Evolutionary conservation across 2,888 invertebrate genomes (phyloP).

Genomic region (Dioctria linearis): DNA sequence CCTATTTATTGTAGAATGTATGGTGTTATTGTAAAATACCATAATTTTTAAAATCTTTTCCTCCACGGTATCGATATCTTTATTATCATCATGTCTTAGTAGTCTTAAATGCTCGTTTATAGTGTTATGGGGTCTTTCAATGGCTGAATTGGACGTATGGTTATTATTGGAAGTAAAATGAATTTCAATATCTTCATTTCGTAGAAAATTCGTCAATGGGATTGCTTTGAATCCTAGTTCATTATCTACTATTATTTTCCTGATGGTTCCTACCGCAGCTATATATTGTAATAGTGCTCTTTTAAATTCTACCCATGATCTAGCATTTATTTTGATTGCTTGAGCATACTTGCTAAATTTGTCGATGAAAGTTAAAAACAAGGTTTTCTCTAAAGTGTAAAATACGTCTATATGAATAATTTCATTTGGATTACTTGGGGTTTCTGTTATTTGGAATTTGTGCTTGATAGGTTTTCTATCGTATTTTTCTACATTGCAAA

Average conservation of each 20-base stretch:
- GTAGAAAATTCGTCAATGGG: slow-evolving; percentile 58
- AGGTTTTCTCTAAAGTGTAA: slow-evolving; percentile 55
- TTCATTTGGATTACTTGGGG: too few species aligned
- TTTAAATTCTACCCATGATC: slow-evolving; percentile 59
- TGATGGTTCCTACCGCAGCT: slow-evolving; percentile 51
- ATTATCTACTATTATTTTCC: slow-evolving; percentile 58
- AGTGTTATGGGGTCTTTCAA: slow-evolving; percentile 56
- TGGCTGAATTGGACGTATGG: too few species aligned
- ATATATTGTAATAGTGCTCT: slow-evolving; percentile 55
- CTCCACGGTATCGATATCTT: too few species aligned
- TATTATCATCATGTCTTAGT: too few species aligned
- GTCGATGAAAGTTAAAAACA: slow-evolving; percentile 61
- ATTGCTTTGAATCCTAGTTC: slow-evolving; percentile 58
- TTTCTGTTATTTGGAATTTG: slow-evolving; percentile 59
- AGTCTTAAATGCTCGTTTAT: slow-evolving; percentile 45
- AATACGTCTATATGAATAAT: slow-evolving; percentile 62
- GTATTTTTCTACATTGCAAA: slow-evolving; percentile 56
- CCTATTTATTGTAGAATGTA: neutral
- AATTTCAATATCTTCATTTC: slow-evolving; percentile 47
- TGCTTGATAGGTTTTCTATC: slow-evolving; percentile 59
- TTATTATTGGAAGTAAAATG: too few species aligned
- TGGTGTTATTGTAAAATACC: too few species aligned
- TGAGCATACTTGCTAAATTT: slow-evolving; percentile 60
- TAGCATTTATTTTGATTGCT: slow-evolving; percentile 57
- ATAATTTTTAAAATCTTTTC: too few species aligned